phyloP scores from a whole-genome alignment of 2,888 invertebrate species.

The Phyllotreta striolata region DNA sequence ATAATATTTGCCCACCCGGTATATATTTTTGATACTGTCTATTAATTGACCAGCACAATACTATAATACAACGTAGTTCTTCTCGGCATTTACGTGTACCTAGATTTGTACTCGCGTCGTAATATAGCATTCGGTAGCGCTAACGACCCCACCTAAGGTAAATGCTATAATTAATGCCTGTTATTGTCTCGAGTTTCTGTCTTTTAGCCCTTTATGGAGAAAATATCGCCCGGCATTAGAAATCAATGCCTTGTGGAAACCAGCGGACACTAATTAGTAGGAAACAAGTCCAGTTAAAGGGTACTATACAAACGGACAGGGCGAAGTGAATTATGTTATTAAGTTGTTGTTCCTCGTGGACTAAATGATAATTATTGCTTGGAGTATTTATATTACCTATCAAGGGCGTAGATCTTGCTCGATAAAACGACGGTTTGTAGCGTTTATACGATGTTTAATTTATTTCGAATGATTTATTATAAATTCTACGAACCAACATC shows the following conservation, averaged over 20 bases:
- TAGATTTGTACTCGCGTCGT: no score
- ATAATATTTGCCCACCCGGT: no score
- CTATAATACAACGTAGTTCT: no score
- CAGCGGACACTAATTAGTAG: constrained; percentile 36
- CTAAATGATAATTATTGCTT: constrained; percentile 34
- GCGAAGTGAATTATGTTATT: constrained; percentile 39
- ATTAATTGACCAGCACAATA: no score
- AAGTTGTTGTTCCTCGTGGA: constrained; percentile 38
- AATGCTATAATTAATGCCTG: constrained; percentile 32
- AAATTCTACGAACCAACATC: background rate
- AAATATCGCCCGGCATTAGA: constrained; percentile 34
- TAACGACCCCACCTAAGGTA: constrained; percentile 17
- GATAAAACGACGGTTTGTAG: no score
- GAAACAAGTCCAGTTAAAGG: constrained; percentile 34
- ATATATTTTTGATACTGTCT: no score
- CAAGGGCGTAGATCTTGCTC: constrained; percentile 20
- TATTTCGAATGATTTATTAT: no score
- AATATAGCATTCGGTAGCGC: constrained; percentile 3
- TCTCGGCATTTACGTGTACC: no score
- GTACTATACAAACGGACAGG: constrained; percentile 36
- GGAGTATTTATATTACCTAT: constrained; percentile 21
- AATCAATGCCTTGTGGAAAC: constrained; percentile 35
- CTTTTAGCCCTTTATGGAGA: constrained; percentile 29
- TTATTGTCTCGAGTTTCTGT: constrained; percentile 31
- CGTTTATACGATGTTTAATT: no score